A percentile compares a stretch with the other conserved stretches of the same genome.
phyloP scores from a whole-genome alignment of 92 coral and sea anemone species.

The Pocillopora meandrina region DNA sequence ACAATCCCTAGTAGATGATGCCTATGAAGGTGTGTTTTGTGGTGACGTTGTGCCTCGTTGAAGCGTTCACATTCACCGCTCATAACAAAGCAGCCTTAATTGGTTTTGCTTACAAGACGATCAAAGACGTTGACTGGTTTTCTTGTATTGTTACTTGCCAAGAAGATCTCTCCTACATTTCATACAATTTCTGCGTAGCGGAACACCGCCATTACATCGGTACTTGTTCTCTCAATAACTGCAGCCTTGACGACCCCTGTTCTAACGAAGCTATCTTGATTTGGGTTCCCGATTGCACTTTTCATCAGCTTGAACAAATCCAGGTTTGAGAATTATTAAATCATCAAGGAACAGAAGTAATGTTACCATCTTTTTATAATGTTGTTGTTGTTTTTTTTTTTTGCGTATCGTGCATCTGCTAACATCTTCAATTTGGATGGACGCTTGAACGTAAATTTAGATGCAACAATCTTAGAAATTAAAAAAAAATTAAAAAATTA shows the following conservation, averaged over 20 bases:
- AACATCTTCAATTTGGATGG: no score
- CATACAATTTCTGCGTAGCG: slow-evolving; percentile 12
- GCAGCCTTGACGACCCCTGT: slow-evolving; percentile 23
- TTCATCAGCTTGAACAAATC: slow-evolving; percentile 19
- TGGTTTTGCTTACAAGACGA: slow-evolving; percentile 10
- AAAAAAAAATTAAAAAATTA: no score
- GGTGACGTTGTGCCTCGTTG: not conserved
- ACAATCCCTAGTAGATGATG: no score
- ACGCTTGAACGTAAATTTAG: no score
- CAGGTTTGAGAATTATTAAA: not conserved
- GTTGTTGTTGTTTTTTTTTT: no score
- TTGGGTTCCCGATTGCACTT: slow-evolving; percentile 13
- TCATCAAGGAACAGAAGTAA: not conserved
- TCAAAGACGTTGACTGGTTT: slow-evolving; percentile 16
- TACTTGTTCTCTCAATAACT: slow-evolving; percentile 24
- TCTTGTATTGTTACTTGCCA: slow-evolving; percentile 20
- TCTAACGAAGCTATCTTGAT: not conserved
- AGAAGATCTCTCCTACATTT: slow-evolving; percentile 1
- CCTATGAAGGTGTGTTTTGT: not conserved
- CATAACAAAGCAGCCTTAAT: slow-evolving; percentile 1
- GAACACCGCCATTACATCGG: not conserved
- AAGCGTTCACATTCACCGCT: not conserved
- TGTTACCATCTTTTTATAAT: not conserved
- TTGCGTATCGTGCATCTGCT: no score
- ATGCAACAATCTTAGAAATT: no score